Percentiles rank a stretch among this genome's conserved stretches.
Conservation (phyloP, 2,113 vertebrate species). For the Urocolius indicus region DNA sequence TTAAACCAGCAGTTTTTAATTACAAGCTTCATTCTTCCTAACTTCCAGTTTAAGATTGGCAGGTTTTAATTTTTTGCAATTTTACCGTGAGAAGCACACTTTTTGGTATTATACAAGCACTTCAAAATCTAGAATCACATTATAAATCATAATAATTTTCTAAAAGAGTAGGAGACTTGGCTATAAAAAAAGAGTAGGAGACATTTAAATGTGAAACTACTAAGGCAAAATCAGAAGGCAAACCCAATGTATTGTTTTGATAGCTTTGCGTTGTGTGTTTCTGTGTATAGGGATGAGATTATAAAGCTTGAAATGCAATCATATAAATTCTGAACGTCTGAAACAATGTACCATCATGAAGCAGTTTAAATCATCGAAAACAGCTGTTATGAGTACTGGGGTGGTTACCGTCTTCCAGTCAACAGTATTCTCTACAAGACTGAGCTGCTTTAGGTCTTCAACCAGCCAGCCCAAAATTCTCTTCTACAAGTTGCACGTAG, state of each 20-base stretch:
- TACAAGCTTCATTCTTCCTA: not conserved
- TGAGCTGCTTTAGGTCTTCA: not conserved
- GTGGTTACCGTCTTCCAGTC: not conserved
- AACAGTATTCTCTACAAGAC: not conserved
- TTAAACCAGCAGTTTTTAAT: not conserved
- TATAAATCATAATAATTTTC: not conserved
- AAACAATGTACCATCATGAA: not conserved
- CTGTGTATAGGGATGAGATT: not conserved
- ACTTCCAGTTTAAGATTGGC: not conserved
- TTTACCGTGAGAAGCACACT: not conserved
- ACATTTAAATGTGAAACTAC: not conserved
- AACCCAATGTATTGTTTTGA: not conserved
- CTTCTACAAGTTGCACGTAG: accelerated
- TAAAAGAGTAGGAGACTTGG: not conserved
- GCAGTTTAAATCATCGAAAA: not conserved
- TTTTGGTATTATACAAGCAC: not conserved
- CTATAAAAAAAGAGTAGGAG: not conserved
- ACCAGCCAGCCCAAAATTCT: not conserved
- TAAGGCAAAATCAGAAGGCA: not conserved
- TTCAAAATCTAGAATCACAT: not conserved
- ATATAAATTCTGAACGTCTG: not conserved
- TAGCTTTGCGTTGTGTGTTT: not conserved
- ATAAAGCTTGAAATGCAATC: not conserved
- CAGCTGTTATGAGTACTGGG: not conserved
- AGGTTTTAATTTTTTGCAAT: not conserved